Conservation (phyloP, 2,113 vertebrate genomes). For the Acrocephalus arundinaceus region DNA sequence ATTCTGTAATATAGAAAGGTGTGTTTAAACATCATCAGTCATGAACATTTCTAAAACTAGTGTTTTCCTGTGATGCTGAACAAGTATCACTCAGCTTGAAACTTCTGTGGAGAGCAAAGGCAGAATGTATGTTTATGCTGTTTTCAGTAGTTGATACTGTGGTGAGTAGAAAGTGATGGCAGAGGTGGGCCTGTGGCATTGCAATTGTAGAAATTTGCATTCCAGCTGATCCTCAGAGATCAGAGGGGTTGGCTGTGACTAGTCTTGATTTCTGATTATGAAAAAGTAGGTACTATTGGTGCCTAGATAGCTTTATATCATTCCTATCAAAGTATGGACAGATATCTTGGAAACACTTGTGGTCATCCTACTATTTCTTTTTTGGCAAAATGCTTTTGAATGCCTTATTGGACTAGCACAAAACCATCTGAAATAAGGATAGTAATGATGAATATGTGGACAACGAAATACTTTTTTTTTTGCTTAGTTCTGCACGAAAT, state of each 20-base stretch:
- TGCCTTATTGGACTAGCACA: neutral
- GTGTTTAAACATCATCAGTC: neutral
- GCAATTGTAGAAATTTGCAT: neutral
- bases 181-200: neutral
- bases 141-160: neutral
- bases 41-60: neutral
- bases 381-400: neutral
- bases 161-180: neutral
- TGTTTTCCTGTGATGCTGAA: neutral
- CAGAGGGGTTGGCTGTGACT: neutral
- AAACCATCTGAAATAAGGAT: neutral
- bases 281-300: neutral
- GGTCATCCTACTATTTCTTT: neutral
- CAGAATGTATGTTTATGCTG: neutral
- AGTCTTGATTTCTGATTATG: neutral
- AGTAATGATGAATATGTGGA: neutral
- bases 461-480: neutral
- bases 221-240: neutral
- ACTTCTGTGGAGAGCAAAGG: neutral
- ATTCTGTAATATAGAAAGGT: neutral
- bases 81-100: neutral
- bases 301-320: neutral
- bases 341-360: neutral
- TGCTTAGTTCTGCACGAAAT: neutral
- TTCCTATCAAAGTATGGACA: neutral